Evolutionary conservation across 2,888 invertebrate genomes (phyloP).

Genomic region (Parapristionchus giblindavisi): DNA sequence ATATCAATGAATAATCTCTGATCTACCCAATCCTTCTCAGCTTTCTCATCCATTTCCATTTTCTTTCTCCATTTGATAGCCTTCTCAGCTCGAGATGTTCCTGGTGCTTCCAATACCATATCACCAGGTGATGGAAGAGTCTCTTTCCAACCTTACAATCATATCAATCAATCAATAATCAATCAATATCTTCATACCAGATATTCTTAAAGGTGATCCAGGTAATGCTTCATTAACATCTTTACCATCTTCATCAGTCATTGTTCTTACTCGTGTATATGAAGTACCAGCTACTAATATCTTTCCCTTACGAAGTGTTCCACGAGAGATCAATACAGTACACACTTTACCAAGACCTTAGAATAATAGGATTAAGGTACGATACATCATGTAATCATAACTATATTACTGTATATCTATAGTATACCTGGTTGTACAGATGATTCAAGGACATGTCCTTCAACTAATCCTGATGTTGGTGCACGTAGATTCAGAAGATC

Average conservation of each 20-base stretch:
- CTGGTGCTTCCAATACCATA: slow-evolving; percentile 75
- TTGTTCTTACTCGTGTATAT: slow-evolving; percentile 69
- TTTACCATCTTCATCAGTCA: slow-evolving; percentile 63
- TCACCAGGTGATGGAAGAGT: slow-evolving; percentile 87
- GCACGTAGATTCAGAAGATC: slow-evolving; percentile 87
- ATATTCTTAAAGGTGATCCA: slow-evolving; percentile 61
- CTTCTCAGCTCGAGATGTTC: slow-evolving; percentile 77
- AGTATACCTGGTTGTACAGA: slow-evolving; percentile 79
- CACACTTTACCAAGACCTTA: slow-evolving; percentile 79
- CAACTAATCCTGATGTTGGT: slow-evolving; percentile 84
- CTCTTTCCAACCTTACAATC: slow-evolving; percentile 83
- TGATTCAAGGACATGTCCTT: slow-evolving; percentile 90
- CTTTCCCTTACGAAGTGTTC: slow-evolving; percentile 82
- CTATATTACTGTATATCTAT: too few relatives aligned
- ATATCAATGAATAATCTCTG: neutral
- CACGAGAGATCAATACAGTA: slow-evolving; percentile 85
- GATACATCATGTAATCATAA: too few relatives aligned
- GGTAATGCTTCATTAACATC: slow-evolving; percentile 57
- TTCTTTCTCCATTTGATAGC: slow-evolving; percentile 78
- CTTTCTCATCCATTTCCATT: slow-evolving; percentile 76
- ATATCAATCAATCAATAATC: neutral
- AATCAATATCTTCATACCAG: slow-evolving; percentile 40
- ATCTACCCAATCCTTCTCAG: slow-evolving; percentile 70
- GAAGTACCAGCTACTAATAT: slow-evolving; percentile 84
- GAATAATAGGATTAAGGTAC: too few relatives aligned